Base-by-base conservation (phyloP, 2,113 vertebrate species). In the Ammodytes marinus region DNA sequence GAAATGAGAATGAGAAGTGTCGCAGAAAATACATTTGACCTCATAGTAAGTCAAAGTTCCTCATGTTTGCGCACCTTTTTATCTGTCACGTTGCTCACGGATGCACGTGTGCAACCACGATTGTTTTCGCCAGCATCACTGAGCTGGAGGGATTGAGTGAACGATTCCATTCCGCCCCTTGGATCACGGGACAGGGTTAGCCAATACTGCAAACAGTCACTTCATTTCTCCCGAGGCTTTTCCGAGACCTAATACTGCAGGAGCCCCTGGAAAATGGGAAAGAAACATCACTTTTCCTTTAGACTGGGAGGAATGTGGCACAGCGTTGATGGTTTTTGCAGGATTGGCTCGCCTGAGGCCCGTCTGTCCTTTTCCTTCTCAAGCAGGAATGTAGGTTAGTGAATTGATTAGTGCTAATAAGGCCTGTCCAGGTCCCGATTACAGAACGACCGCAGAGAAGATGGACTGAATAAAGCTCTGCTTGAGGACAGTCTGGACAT, bases 351-450 rank as follows among this genome's bases (percentile, higher is more conserved):
- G 65, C 84, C 74, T 11, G 15, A 70, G 74, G 73, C 75, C 69
- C 1, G 80, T 85, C 88, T 89, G 85, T 86, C 86, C 79, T 76
- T 71, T 69, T 89, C 75, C 73, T 69, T 80, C 79, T 42, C 61
- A 84, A 77, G 77, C 73, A 78, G 83, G 86, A 91, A 91, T 86
- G 86, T 85, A 83, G 82, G 86, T 82, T 82, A 76, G 84, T 84
- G 87, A 90, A 91, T 88, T 90, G 91, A 92, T 92, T 86, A 84
- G 76, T 1, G 0, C 74, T 88, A 93, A 88, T 90, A 89, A 88
- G 83, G 61, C 58, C 67, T 74, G 79, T 85, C 72, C 82, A 39
- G 79, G 77, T 83, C 86, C 86, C 52, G 47, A 83, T 88, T 85
- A 88, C 69, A 57, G 70, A 52, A 37, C n/a, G 0, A 86, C 87